Evolutionary conservation across 2,797 vertebrate species (phyloP).

Genomic region (Sternotherus odoratus): DNA sequence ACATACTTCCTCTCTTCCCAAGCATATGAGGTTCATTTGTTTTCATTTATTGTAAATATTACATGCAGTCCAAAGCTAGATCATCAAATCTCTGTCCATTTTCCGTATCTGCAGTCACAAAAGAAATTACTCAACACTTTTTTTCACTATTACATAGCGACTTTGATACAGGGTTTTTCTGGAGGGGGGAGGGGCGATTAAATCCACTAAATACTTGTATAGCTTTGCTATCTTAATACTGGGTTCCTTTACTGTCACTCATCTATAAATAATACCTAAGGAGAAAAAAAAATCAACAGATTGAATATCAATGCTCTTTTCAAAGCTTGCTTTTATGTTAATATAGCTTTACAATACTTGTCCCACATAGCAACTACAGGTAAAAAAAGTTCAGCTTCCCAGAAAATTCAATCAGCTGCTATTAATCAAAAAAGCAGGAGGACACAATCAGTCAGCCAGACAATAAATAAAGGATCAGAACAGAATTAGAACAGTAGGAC

Average conservation of each 20-base stretch:
- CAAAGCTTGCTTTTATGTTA: not conserved
- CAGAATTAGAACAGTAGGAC: not conserved
- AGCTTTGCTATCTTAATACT: not conserved
- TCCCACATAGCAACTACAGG: not conserved
- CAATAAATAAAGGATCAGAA: not conserved
- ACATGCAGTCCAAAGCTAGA: not conserved
- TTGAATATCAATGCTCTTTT: not conserved
- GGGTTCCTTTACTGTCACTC: not conserved
- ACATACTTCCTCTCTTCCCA: not conserved
- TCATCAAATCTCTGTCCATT: not conserved
- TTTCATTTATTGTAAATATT: conserved; percentile 9
- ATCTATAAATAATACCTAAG: not conserved
- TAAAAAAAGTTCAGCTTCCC: not conserved
- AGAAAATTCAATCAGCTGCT: not conserved
- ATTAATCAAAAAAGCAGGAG: not conserved
- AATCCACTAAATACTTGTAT: not conserved
- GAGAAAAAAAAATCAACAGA: not conserved
- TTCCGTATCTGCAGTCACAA: not conserved
- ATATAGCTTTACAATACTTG: not conserved
- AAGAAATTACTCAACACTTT: not conserved
- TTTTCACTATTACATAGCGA: not conserved
- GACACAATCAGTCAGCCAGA: not conserved
- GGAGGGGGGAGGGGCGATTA: not conserved
- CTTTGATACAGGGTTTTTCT: not conserved
- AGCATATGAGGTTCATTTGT: not conserved